These are phyloP conservation scores for Antrozous pallidus DNA, from an alignment of 2,797 vertebrate genomes.

Conservation along the genomic window DNA sequence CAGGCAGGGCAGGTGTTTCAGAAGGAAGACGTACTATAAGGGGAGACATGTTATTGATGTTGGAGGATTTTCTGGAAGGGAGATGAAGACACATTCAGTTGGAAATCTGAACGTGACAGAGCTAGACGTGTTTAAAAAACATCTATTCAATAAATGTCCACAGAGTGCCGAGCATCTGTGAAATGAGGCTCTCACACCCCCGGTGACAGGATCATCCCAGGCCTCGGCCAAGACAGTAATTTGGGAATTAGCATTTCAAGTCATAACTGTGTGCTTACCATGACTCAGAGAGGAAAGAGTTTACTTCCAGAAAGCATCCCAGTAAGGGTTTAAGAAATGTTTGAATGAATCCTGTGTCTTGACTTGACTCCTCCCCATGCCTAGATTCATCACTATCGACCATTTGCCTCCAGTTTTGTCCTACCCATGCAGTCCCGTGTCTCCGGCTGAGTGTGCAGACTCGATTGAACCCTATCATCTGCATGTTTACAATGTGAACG, in stretches of 20 bases:
- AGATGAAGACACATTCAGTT: neutral
- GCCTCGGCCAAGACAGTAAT: neutral
- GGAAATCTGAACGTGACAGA: neutral
- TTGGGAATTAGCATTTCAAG: neutral
- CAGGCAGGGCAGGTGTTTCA: neutral
- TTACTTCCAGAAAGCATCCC: neutral
- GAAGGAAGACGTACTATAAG: neutral
- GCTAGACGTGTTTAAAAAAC: neutral
- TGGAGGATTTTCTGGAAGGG: neutral
- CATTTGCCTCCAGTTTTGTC: neutral
- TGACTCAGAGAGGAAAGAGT: neutral
- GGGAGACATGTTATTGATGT: neutral
- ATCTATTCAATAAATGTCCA: neutral
- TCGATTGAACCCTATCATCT: neutral
- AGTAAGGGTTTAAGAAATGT: neutral
- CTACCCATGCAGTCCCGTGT: neutral
- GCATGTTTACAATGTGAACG: neutral
- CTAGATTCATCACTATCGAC: neutral
- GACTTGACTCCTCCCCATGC: neutral
- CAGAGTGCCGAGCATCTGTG: neutral
- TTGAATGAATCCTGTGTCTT: neutral
- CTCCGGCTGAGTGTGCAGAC: neutral
- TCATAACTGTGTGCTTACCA: neutral
- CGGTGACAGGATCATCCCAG: too few relatives aligned
- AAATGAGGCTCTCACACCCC: neutral